A percentile compares a stretch with the other conserved stretches of the same genome.
These are phyloP conservation scores for Alca torda DNA, from an alignment of 2,797 vertebrate genomes.

Conservation along the genomic window DNA sequence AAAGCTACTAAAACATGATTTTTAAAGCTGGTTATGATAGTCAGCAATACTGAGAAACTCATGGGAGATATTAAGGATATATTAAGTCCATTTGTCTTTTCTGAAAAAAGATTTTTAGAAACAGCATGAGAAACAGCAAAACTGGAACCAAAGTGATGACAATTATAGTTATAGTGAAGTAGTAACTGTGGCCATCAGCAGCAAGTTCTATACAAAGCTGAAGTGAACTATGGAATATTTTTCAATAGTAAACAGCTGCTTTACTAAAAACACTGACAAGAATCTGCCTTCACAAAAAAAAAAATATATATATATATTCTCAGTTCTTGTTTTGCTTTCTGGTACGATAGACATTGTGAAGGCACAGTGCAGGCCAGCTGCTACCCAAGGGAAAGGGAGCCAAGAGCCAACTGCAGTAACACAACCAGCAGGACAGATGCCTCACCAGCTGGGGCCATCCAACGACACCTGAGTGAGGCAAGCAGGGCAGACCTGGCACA, in stretches of 20 bases:
- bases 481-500: not conserved
- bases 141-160: not conserved
- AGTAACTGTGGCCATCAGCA: not conserved
- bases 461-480: not conserved
- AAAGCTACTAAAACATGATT: not conserved
- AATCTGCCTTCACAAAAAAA: not conserved
- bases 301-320: not conserved
- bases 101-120: not conserved
- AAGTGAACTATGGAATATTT: not conserved
- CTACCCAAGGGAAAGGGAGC: accelerated
- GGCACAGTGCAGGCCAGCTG: not conserved
- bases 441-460: not conserved
- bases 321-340: not conserved
- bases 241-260: not conserved
- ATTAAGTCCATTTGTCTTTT: not conserved
- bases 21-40: not conserved
- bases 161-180: not conserved
- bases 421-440: not conserved
- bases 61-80: not conserved
- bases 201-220: not conserved
- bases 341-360: not conserved
- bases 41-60: not conserved
- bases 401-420: not conserved
- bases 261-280: not conserved
- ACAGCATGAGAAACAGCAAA: not conserved